These are phyloP conservation scores for Oryzias celebensis DNA, from an alignment of 2,113 vertebrate species.

Conservation along the genomic window DNA sequence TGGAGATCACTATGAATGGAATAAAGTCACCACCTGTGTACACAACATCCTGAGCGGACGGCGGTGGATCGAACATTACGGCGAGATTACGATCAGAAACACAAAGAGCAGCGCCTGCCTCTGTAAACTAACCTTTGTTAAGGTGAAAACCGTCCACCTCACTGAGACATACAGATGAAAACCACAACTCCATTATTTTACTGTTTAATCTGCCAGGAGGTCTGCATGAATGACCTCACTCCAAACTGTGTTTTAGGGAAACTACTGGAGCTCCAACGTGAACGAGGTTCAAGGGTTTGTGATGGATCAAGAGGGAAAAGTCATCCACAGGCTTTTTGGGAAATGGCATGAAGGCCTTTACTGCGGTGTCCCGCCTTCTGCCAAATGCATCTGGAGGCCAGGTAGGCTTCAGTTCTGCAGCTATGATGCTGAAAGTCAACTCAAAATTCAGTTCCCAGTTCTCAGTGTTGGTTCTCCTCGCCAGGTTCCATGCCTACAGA, in stretches of 20 bases:
- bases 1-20: slow-evolving; percentile 97
- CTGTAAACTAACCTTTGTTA: slow-evolving; percentile 97
- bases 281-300: slow-evolving; percentile 97
- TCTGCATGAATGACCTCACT: neutral
- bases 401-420: slow-evolving; percentile 72
- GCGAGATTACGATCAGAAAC: slow-evolving; percentile 96
- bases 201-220: neutral
- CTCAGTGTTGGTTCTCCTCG: neutral
- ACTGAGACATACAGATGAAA: neutral
- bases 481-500: slow-evolving; percentile 97
- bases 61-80: slow-evolving; percentile 98
- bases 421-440: neutral
- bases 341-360: slow-evolving; percentile 98
- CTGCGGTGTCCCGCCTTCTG: slow-evolving; percentile 93
- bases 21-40: slow-evolving; percentile 98
- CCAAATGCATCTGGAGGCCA: slow-evolving; percentile 97
- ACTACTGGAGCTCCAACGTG: slow-evolving; percentile 97
- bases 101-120: slow-evolving; percentile 90
- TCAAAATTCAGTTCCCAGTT: too few species aligned
- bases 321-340: slow-evolving; percentile 94
- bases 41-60: slow-evolving; percentile 98
- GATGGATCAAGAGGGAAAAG: slow-evolving; percentile 97
- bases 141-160: slow-evolving; percentile 73
- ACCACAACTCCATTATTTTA: neutral
- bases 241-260: slow-evolving; percentile 79